Evolutionary conservation across 2,888 invertebrate genomes (phyloP), one percentile per base, ranked within the genome.

Genomic region (Drosophila tanythrix): DNA sequence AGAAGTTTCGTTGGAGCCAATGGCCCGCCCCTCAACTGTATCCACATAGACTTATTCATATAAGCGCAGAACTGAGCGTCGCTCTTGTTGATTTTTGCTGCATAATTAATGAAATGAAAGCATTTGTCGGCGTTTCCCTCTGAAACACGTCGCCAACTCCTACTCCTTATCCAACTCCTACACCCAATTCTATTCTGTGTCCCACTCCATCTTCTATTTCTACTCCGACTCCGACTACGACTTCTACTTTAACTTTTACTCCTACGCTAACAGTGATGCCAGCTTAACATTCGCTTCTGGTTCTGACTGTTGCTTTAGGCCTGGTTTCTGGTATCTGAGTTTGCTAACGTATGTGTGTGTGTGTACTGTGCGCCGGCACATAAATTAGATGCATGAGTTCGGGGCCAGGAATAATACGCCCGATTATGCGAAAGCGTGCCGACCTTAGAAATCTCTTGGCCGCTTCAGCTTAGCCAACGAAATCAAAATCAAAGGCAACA

Each of bases 61-160:
- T n/a, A 38, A 13, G 6, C 18, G 7, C 11, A 15, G 33, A 13
- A 15, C 13, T 31, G 11, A 40, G 50, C 50, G 58, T 11, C 31
- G 58, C 67, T 70, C 69, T 68, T 86, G 73, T 79, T 79, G 79
- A 87, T 75, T 82, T 83, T 80, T 55, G 65, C 70, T 76, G 77
- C 78, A 85, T 84, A 88, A 88, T 83, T 83, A 88, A 88, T 83
- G 88, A 70, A 74, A 85, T 72, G 74, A 86, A 86, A 71, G 77
- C 83, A 71, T 58, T 71, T 65, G 65, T 48, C 18, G 38, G 51
- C 33, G 55, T 13, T 58, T 55, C n/a, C 13, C n/a, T 10, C 18
- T 56, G 15, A 35, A 21, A 18, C 33, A 33, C 48, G 11, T 2
- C 35, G 29, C 1, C 15, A 13, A 2, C 46, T 33, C 13, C 27